Evolutionary conservation across 2,797 vertebrate species (phyloP).

Genomic region (Pitangus sulphuratus): DNA sequence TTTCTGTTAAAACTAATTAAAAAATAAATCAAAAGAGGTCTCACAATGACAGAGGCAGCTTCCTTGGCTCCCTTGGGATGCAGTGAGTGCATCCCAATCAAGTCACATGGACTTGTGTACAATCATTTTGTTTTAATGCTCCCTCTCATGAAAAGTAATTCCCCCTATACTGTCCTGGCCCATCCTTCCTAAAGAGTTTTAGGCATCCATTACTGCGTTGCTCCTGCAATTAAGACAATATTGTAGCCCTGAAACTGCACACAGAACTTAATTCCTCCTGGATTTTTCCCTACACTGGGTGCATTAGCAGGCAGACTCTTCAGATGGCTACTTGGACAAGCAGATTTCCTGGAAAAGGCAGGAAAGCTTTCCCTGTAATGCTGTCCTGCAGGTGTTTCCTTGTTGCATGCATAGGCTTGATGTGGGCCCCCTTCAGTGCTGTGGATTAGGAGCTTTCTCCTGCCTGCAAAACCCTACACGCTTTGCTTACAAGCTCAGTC

Average conservation of each 20-base stretch:
- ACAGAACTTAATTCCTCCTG: not conserved
- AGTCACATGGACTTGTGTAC: rapidly evolving
- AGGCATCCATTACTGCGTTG: rapidly evolving
- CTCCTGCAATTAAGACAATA: not conserved
- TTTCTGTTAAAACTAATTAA: not conserved
- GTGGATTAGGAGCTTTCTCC: not conserved
- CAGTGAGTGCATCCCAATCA: no score
- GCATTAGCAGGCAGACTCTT: not conserved
- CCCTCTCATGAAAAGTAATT: not conserved
- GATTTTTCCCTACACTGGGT: rapidly evolving
- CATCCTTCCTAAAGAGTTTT: not conserved
- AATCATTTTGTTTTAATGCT: not conserved
- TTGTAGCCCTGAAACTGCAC: not conserved
- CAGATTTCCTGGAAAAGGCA: not conserved
- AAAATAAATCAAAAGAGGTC: not conserved
- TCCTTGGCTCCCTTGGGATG: not conserved
- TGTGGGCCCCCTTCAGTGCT: not conserved
- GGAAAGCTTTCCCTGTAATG: not conserved
- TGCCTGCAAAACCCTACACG: not conserved
- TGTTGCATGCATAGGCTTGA: not conserved
- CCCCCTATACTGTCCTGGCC: rapidly evolving
- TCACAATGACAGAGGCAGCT: not conserved
- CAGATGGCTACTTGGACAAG: not conserved
- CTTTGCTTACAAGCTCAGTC: not conserved
- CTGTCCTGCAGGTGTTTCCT: not conserved